Evolutionary conservation across 2,797 vertebrate genomes (phyloP).

Genomic region (Psittacula derbiana): DNA sequence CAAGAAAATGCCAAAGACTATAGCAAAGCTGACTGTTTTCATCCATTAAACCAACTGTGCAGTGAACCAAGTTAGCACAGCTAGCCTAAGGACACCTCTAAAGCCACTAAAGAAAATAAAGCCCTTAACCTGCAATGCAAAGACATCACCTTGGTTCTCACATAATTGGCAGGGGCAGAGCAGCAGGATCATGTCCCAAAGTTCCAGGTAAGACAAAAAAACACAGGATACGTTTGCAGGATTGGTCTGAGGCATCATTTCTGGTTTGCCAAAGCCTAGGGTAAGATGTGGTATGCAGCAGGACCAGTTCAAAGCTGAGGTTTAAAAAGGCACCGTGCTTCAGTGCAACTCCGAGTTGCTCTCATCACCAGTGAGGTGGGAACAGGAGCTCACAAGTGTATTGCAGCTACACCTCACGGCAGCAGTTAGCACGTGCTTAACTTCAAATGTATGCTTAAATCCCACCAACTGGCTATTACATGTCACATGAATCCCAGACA

Average conservation of each 20-base stretch:
- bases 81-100: not conserved
- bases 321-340: not conserved
- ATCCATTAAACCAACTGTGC: not conserved
- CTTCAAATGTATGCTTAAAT: not conserved
- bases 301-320: not conserved
- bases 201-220: not conserved
- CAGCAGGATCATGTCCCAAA: fast-evolving
- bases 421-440: not conserved
- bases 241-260: not conserved
- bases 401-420: not conserved
- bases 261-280: not conserved
- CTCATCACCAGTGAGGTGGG: not conserved
- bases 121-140: not conserved
- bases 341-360: not conserved
- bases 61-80: not conserved
- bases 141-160: not conserved
- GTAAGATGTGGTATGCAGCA: not conserved
- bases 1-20: not conserved
- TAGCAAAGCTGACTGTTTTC: not conserved
- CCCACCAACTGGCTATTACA: not conserved
- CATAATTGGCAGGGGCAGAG: not conserved
- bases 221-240: not conserved
- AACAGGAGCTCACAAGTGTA: not conserved
- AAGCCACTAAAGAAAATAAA: not conserved
- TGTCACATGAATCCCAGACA: not conserved